phyloP scores from a whole-genome alignment of 2,113 vertebrate genomes.

The Sphaerodactylus townsendi region DNA sequence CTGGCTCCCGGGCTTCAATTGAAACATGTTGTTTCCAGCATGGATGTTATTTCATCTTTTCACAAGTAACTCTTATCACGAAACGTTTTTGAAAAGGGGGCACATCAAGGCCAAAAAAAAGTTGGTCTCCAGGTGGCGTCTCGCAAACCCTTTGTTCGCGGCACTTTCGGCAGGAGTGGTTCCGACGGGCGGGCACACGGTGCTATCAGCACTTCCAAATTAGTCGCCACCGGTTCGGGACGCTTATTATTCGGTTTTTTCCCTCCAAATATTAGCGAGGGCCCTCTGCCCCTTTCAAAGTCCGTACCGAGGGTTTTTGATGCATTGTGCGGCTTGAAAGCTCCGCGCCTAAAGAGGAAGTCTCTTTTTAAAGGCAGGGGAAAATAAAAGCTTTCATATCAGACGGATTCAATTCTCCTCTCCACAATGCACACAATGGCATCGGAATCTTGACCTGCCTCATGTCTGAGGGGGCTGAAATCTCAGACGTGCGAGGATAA shows the following conservation, averaged over 20 bases:
- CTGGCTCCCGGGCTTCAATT: not conserved
- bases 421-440: slow-evolving; percentile 51
- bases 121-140: slow-evolving; percentile 54
- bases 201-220: slow-evolving; percentile 66
- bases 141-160: slow-evolving; percentile 61
- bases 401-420: slow-evolving; percentile 56
- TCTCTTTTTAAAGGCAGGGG: not conserved
- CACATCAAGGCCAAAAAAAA: slow-evolving; percentile 64
- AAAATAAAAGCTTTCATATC: slow-evolving; percentile 47
- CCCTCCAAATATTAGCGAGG: slow-evolving; percentile 68
- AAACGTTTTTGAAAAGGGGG: slow-evolving; percentile 56
- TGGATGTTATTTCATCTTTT: slow-evolving; percentile 66
- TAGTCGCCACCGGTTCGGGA: slow-evolving; percentile 66
- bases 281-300: slow-evolving; percentile 58
- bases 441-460: slow-evolving; percentile 59
- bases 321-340: slow-evolving; percentile 75
- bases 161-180: slow-evolving; percentile 54
- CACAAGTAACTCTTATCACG: slow-evolving; percentile 60
- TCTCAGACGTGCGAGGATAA: slow-evolving; percentile 60
- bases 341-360: slow-evolving; percentile 51
- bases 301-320: slow-evolving; percentile 61
- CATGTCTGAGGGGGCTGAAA: slow-evolving; percentile 57
- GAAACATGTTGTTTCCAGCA: slow-evolving; percentile 52
- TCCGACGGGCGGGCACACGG: slow-evolving; percentile 49
- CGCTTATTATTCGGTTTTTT: slow-evolving; percentile 69